Conservation (phyloP, 2,113 vertebrate species). For the Sakesphorus luctuosus region DNA sequence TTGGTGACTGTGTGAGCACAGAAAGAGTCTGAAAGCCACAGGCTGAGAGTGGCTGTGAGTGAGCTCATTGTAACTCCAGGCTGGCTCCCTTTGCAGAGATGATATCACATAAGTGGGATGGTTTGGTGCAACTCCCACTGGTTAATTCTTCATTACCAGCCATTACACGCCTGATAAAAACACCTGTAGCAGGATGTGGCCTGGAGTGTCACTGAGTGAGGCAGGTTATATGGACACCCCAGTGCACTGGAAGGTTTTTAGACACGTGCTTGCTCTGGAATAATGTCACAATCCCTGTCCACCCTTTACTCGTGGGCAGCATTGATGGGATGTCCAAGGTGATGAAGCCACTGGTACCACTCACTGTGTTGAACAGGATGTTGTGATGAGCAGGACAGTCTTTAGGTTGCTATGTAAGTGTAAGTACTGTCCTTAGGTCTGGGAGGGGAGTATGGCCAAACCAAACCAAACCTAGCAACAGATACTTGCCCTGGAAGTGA, state of each 20-base stretch:
- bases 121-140: conserved; percentile 40
- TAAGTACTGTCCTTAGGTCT: neutral
- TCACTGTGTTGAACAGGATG: neutral
- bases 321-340: neutral
- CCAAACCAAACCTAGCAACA: neutral
- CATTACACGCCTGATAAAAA: conserved; percentile 39
- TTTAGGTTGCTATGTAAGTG: neutral
- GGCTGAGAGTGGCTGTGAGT: neutral
- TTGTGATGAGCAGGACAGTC: neutral
- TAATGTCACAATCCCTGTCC: neutral
- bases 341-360: neutral
- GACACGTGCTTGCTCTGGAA: neutral
- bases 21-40: neutral
- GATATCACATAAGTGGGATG: conserved; percentile 14
- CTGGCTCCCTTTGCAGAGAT: conserved; percentile 13
- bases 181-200: conserved; percentile 43
- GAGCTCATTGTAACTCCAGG: neutral
- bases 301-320: neutral
- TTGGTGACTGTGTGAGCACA: neutral
- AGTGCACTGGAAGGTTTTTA: neutral
- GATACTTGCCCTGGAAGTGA: neutral
- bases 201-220: neutral
- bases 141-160: conserved; percentile 49
- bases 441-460: neutral
- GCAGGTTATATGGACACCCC: neutral